Evolutionary conservation across 2,797 vertebrate species (phyloP).

Genomic region (Argya squamiceps): DNA sequence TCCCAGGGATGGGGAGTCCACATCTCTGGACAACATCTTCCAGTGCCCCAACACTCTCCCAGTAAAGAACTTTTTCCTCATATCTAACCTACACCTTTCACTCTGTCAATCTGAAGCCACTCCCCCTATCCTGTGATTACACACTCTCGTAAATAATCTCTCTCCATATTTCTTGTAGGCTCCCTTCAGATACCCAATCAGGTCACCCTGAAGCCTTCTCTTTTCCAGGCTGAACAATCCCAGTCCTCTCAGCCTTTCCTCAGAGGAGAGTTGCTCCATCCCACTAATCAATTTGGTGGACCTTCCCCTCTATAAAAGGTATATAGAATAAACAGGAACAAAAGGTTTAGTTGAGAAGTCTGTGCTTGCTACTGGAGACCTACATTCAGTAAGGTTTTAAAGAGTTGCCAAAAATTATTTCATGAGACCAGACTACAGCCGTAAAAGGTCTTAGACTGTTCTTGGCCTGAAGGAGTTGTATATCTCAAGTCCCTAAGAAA

Average conservation of each 20-base stretch:
- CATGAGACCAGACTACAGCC: not conserved
- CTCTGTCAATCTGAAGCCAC: not conserved
- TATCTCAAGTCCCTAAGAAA: not conserved
- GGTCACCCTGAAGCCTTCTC: not conserved
- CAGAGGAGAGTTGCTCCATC: not conserved
- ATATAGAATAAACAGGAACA: rapidly evolving
- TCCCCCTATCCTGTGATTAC: not conserved
- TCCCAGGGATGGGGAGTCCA: not conserved
- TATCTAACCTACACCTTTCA: too few relatives aligned
- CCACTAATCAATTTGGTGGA: not conserved
- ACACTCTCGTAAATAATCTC: not conserved
- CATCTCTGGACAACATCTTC: not conserved
- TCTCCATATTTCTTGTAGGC: not conserved
- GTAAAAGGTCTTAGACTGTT: not conserved
- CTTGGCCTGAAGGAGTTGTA: not conserved
- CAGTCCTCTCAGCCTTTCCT: not conserved
- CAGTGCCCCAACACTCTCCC: not conserved
- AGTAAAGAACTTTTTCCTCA: not conserved
- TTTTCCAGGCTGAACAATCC: not conserved
- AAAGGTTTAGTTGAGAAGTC: not conserved
- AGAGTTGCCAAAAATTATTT: not conserved
- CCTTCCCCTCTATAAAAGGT: not conserved
- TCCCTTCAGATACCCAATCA: not conserved
- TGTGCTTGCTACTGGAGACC: not conserved
- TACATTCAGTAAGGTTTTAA: not conserved